phyloP scores from a whole-genome alignment of 1,140 invertebrate genomes.

The Dolichoris vasculosae region DNA sequence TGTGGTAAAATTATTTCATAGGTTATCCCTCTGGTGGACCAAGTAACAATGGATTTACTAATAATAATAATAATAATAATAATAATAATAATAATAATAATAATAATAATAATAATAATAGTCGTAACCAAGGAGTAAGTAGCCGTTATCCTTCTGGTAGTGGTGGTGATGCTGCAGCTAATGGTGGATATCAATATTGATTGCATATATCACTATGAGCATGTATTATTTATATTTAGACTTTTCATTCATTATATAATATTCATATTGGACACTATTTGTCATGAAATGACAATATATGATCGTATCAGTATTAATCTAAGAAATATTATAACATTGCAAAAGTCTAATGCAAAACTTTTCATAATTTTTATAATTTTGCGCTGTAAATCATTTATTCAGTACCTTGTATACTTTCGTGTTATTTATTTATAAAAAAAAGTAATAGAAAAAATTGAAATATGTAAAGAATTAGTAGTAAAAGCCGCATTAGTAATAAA shows the following conservation, averaged over 20 bases:
- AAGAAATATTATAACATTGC: constrained; percentile 44
- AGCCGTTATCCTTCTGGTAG: constrained; percentile 68
- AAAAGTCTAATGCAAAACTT: constrained; percentile 37
- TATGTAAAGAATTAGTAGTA: constrained; percentile 48
- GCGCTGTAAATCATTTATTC: constrained; percentile 31
- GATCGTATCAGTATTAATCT: constrained; percentile 46
- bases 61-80: not conserved
- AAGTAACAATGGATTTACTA: constrained; percentile 49
- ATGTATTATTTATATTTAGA: constrained; percentile 38
- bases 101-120: constrained; percentile 52
- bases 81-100: not conserved
- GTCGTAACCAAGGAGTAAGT: constrained; percentile 54
- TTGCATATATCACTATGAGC: constrained; percentile 53
- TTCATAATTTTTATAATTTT: constrained; percentile 51
- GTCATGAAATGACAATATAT: constrained; percentile 43
- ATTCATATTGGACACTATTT: constrained; percentile 33
- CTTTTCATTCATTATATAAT: constrained; percentile 44
- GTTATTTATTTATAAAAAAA: constrained; percentile 54
- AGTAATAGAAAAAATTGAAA: constrained; percentile 40
- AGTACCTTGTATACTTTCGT: constrained; percentile 34
- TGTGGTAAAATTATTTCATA: constrained; percentile 15
- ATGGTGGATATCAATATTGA: constrained; percentile 73
- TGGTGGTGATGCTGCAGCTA: constrained; percentile 69
- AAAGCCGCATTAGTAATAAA: constrained; percentile 55
- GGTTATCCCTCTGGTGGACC: constrained; percentile 55